These are phyloP conservation scores for Bombylius major DNA, from an alignment of 2,888 invertebrate genomes.

Conservation along the genomic window DNA sequence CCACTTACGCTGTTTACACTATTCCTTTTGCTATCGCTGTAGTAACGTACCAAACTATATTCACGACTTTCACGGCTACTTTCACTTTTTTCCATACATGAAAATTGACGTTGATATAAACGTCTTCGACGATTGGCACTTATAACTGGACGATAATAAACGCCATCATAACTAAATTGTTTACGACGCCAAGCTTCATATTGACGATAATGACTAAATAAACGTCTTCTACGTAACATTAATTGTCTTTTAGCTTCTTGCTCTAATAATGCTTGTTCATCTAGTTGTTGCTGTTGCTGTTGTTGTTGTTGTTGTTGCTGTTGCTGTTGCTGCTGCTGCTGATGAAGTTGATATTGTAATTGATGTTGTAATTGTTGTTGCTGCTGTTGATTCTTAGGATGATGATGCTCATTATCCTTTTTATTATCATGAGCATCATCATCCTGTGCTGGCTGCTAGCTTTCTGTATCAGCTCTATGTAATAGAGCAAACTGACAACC, in stretches of 20 bases:
- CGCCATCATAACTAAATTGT: constrained; percentile 34
- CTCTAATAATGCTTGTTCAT: constrained; percentile 30
- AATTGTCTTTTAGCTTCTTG: constrained; percentile 28
- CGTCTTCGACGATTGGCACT: constrained; percentile 30
- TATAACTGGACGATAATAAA: constrained; percentile 27
- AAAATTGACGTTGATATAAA: constrained; percentile 32
- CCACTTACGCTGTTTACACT: constrained; percentile 19
- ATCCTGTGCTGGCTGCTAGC: constrained; percentile 40
- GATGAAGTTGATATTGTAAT: constrained; percentile 24
- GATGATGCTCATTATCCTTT: constrained; percentile 15
- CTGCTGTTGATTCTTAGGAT: constrained; percentile 13
- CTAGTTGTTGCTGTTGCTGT: constrained; percentile 13
- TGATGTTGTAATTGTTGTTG: constrained; percentile 21
- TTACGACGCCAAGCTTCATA: constrained; percentile 35
- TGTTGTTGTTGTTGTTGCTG: constrained; percentile 1
- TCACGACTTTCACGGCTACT: constrained; percentile 33
- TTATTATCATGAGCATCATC: constrained; percentile 14
- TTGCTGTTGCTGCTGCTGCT: constrained; percentile 15
- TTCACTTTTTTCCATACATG: constrained; percentile 32
- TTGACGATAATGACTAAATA: constrained; percentile 35
- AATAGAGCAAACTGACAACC: constrained; percentile 83
- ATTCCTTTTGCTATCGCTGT: constrained; percentile 9
- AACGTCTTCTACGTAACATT: constrained; percentile 29
- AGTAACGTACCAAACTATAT: not conserved
- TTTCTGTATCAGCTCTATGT: constrained; percentile 65